Conservation (phyloP, 1,140 invertebrate species). For the Meloidogyne hapla region DNA sequence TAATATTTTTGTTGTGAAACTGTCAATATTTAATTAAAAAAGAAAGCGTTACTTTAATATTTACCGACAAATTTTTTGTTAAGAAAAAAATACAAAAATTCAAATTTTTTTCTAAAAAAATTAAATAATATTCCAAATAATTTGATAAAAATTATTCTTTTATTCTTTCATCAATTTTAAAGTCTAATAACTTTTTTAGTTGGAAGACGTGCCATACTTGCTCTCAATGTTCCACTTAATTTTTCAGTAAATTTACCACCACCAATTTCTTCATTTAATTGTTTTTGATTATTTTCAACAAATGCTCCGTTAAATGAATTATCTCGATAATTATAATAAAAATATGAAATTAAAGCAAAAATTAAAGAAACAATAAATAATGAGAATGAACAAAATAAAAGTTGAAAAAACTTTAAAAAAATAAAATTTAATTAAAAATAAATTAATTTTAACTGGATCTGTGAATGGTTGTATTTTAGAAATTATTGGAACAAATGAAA, state of each 20-base stretch:
- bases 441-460: conserved; percentile 8
- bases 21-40: background rate
- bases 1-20: background rate
- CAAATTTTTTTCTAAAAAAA: too few species aligned
- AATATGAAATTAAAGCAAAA: background rate
- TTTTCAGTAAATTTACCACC: background rate
- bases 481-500: conserved; percentile 14
- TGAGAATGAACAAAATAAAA: conserved; percentile 3
- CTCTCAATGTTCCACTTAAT: background rate
- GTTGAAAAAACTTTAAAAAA: background rate
- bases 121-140: too few species aligned
- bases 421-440: background rate
- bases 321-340: conserved; percentile 2
- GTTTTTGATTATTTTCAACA: background rate
- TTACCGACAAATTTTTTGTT: too few species aligned
- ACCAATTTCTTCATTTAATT: background rate
- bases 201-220: conserved; percentile 15
- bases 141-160: too few species aligned
- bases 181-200: conserved; percentile 18
- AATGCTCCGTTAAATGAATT: background rate
- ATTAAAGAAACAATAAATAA: background rate
- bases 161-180: conserved; percentile 4
- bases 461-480: conserved; percentile 10
- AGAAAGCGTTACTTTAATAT: background rate
- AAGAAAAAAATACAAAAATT: too few species aligned